Evolutionary conservation across 92 coral and sea anemone species (phyloP), one percentile per base, ranked within the genome.

Genomic region (Palythoa grandis): DNA sequence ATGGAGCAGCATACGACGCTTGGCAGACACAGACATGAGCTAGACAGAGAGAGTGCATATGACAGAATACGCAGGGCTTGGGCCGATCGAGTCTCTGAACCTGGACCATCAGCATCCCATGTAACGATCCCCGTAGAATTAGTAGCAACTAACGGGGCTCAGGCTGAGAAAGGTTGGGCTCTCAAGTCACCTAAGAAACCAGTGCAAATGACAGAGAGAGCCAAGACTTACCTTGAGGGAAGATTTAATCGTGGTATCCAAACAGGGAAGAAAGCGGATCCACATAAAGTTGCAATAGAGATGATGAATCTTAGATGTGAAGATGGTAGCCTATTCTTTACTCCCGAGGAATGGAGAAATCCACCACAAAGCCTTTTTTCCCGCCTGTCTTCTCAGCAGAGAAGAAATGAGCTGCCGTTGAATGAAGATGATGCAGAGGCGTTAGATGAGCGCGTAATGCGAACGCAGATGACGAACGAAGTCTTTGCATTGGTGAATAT

Each of bases 321-420:
- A 14, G 75, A 72, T 29, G 88, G 91, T 12, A 83, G 76, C 53
- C 57, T 60, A 4, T 70, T 39, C 40, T 87, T 87, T 52, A 70
- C 39, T 3, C 90, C 87, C 10, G 90, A 79, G 50, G 87, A 87
- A 71, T 87, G 87, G 90, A 70, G 82, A 24, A 72, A 85, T 74
- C 86, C 89, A 11, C 87, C 78, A 78, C 60, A 89, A 57, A 86
- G 52, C 88, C 74, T 86, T 74, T 86, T 86, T 52, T 47, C 83
- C 48, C 2, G 83, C 19, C 78, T 69, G 63, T 84, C 82, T 47
- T 82, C 88, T 52, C 13, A 70, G 15, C 86, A 86, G 57, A 76
- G 85, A 7, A 52, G 56, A 7, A 52, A 52, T 52, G 56, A 52
- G 13, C 11, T 52, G 56, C 13, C 1, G 56, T 12, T 12, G 9